A percentile compares a stretch with the other conserved stretches of the same genome.
phyloP scores from a whole-genome alignment of 2,113 vertebrate species.

The Lethenteron camtschaticum region DNA sequence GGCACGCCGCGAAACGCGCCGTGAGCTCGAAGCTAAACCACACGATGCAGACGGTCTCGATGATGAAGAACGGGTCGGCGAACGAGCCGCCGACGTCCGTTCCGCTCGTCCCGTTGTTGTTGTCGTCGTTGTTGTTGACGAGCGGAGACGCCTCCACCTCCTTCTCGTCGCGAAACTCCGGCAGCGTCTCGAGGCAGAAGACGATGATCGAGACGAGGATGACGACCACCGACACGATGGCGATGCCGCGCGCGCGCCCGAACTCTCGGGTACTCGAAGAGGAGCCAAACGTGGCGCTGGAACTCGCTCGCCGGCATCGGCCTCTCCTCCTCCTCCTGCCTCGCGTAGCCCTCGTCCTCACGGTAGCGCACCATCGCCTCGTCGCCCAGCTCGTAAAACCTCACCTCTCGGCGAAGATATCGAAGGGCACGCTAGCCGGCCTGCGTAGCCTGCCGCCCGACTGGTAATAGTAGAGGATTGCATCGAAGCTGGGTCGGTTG shows the following conservation, averaged over 20 bases:
- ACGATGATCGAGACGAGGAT: constrained; percentile 77
- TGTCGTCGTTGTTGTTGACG: constrained; percentile 33
- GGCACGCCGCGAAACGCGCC: constrained; percentile 56
- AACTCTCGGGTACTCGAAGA: constrained; percentile 73
- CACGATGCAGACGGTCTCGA: constrained; percentile 66
- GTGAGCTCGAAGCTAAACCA: constrained; percentile 82
- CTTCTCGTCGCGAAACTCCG: constrained; percentile 49
- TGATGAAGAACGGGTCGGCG: constrained; percentile 73
- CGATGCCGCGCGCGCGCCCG: constrained; percentile 45
- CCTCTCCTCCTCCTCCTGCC: constrained; percentile 30
- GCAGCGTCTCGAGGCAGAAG: constrained; percentile 74
- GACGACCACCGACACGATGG: constrained; percentile 67
- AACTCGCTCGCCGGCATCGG: constrained; percentile 32
- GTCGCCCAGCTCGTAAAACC: constrained; percentile 58
- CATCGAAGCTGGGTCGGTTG: constrained; percentile 43
- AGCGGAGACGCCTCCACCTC: constrained; percentile 7
- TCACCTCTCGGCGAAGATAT: constrained; percentile 70
- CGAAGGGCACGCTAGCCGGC: constrained; percentile 50
- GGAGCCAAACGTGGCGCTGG: constrained; percentile 46
- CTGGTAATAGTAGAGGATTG: constrained; percentile 78
- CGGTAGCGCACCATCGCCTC: constrained; percentile 44
- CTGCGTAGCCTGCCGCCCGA: constrained; percentile 51
- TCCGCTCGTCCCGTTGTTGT: constrained; percentile 52
- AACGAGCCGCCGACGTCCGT: constrained; percentile 27
- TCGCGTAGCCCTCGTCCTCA: constrained; percentile 52